Percentiles rank a stretch among this genome's conserved stretches.
Evolutionary conservation across 2,113 vertebrate genomes (phyloP).

Genomic region (Channa maculata): DNA sequence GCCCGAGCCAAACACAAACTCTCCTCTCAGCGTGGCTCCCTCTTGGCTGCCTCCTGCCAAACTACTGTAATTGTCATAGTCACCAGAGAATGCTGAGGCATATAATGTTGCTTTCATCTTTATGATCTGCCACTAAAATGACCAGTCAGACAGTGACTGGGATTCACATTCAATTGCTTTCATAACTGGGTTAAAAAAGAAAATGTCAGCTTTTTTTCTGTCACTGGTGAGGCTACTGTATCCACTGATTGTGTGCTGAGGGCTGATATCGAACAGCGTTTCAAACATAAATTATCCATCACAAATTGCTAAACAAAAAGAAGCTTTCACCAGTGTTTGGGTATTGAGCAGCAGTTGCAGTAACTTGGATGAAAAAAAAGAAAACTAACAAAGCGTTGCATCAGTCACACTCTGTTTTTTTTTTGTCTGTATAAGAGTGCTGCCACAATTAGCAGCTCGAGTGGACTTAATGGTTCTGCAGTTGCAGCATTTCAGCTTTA

Average conservation of each 20-base stretch:
- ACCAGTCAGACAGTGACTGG: constrained; percentile 28
- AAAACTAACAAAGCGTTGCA: neutral
- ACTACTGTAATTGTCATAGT: constrained; percentile 57
- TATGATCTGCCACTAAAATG: constrained; percentile 49
- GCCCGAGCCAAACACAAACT: constrained; percentile 54
- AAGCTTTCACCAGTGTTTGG: neutral
- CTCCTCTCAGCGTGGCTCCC: constrained; percentile 24
- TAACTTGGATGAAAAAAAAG: neutral
- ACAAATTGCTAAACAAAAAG: constrained; percentile 3
- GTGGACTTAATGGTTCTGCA: neutral
- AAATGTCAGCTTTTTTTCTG: constrained; percentile 11
- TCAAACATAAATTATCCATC: constrained; percentile 26
- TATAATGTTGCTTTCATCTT: constrained; percentile 61
- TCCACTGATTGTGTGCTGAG: constrained; percentile 31
- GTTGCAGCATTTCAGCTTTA: neutral
- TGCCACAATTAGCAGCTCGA: neutral
- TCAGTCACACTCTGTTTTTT: neutral
- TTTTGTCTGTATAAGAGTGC: neutral
- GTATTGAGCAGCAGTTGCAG: neutral
- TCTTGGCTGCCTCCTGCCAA: constrained; percentile 60
- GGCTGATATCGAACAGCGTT: constrained; percentile 15
- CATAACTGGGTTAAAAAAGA: constrained; percentile 27
- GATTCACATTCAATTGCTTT: constrained; percentile 38
- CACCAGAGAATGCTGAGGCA: constrained; percentile 51
- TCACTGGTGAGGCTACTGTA: constrained; percentile 12